Conservation (phyloP, 2,888 invertebrate genomes). For the Keiferia lycopersicella region DNA sequence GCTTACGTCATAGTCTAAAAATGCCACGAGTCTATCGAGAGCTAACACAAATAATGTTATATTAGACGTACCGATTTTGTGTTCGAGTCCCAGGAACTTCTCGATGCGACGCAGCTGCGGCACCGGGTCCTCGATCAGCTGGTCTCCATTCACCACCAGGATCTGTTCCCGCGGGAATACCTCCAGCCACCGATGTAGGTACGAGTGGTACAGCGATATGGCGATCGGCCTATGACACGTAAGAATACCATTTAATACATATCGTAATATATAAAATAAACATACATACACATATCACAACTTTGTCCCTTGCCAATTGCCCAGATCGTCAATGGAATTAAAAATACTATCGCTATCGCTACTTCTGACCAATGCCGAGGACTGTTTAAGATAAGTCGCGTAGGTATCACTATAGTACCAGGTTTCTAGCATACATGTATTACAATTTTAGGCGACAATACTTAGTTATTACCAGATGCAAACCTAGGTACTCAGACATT, state of each 20-base stretch:
- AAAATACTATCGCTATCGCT: too few relatives aligned
- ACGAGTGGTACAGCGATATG: constrained; percentile 95
- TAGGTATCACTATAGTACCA: too few relatives aligned
- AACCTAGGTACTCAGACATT: too few relatives aligned
- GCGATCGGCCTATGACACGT: constrained; percentile 83
- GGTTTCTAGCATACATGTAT: too few relatives aligned
- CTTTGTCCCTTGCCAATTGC: too few relatives aligned
- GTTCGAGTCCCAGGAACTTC: constrained; percentile 88
- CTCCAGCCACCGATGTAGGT: constrained; percentile 95
- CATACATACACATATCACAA: too few relatives aligned
- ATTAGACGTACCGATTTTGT: constrained; percentile 70
- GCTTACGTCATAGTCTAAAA: not conserved
- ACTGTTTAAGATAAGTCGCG: too few relatives aligned
- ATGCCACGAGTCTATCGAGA: not conserved
- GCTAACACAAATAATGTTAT: not conserved
- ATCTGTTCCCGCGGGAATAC: constrained; percentile 96
- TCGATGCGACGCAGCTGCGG: constrained; percentile 93
- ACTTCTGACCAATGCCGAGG: too few relatives aligned
- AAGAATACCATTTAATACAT: not conserved
- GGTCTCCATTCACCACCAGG: constrained; percentile 96
- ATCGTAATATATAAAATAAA: too few relatives aligned
- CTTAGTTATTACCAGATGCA: too few relatives aligned
- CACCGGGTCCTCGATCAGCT: constrained; percentile 93
- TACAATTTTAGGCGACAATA: too few relatives aligned
- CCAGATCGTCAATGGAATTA: too few relatives aligned